Conservation (phyloP, 2,888 invertebrate species). For the Mongoloraphidia duomilia region DNA sequence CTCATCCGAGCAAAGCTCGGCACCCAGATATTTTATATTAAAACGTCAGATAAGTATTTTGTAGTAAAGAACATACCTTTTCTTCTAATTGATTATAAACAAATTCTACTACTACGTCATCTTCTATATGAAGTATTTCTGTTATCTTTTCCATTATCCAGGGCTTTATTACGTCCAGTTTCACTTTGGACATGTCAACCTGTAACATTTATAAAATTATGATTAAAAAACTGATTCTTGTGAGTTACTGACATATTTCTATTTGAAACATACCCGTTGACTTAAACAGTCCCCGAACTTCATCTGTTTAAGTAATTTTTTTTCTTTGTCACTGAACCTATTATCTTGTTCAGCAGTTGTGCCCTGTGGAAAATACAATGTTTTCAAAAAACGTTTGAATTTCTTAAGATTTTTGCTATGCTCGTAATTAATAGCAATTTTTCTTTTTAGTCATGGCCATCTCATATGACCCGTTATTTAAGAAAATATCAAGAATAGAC, state of each 20-base stretch:
- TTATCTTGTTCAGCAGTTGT: conserved; percentile 98
- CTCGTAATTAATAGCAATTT: conserved; percentile 13
- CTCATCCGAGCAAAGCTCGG: too few species aligned
- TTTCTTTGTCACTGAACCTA: conserved; percentile 98
- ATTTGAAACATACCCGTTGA: conserved; percentile 54
- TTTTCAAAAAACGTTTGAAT: background rate
- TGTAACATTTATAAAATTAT: conserved; percentile 26
- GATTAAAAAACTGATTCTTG: background rate
- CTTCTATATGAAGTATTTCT: conserved; percentile 92
- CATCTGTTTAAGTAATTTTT: conserved; percentile 97
- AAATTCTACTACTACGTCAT: conserved; percentile 97
- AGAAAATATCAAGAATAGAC: background rate
- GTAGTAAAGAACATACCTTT: conserved; percentile 45
- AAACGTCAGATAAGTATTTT: too few species aligned
- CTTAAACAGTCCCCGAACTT: conserved; percentile 90
- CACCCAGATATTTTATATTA: too few species aligned
- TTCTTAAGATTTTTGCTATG: background rate
- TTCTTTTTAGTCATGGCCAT: background rate
- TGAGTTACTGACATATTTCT: background rate
- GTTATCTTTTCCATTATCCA: conserved; percentile 98
- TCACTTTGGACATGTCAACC: conserved; percentile 98
- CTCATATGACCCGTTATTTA: background rate
- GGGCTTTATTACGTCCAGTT: conserved; percentile 93
- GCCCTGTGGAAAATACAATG: conserved; percentile 47
- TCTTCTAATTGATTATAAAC: conserved; percentile 96